Conservation (phyloP, 2,113 vertebrate species). For the Loxodonta africana region DNA sequence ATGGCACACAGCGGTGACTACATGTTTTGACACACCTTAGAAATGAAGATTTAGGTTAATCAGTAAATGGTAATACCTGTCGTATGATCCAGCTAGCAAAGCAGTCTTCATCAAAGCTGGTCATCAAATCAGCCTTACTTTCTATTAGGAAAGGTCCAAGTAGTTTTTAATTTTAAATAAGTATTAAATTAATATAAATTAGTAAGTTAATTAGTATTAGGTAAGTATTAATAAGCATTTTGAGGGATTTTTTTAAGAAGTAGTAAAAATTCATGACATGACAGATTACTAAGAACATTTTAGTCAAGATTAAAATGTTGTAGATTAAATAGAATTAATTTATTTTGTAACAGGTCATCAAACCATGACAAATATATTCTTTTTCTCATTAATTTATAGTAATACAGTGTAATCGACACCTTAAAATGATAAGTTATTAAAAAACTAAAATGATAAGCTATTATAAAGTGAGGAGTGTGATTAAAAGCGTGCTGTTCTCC, state of each 20-base stretch:
- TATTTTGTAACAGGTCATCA: constrained; percentile 43
- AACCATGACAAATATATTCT: not conserved
- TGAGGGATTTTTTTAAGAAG: constrained; percentile 4
- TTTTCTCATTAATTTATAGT: not conserved
- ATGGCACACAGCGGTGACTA: too few species aligned
- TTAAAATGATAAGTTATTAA: not conserved
- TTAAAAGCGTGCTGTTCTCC: not conserved
- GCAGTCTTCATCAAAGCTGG: not conserved
- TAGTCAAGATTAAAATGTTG: constrained; percentile 13
- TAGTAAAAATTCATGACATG: not conserved
- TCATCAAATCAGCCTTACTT: not conserved
- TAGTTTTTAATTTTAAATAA: constrained; percentile 57
- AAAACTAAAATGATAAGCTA: not conserved
- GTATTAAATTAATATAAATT: not conserved
- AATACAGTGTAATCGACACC: not conserved
- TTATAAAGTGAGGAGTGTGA: not conserved
- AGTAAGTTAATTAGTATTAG: constrained; percentile 25
- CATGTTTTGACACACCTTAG: not conserved
- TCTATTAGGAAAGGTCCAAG: not conserved
- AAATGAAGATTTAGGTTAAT: constrained; percentile 8
- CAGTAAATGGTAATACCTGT: not conserved
- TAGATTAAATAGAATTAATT: constrained; percentile 20
- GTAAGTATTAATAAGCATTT: constrained; percentile 40
- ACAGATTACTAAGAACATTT: constrained; percentile 39
- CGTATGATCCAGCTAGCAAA: not conserved